A percentile compares a stretch with the other conserved stretches of the same genome.
Evolutionary conservation across 2,113 vertebrate species (phyloP).

Genomic region (Neogobius melanostomus): DNA sequence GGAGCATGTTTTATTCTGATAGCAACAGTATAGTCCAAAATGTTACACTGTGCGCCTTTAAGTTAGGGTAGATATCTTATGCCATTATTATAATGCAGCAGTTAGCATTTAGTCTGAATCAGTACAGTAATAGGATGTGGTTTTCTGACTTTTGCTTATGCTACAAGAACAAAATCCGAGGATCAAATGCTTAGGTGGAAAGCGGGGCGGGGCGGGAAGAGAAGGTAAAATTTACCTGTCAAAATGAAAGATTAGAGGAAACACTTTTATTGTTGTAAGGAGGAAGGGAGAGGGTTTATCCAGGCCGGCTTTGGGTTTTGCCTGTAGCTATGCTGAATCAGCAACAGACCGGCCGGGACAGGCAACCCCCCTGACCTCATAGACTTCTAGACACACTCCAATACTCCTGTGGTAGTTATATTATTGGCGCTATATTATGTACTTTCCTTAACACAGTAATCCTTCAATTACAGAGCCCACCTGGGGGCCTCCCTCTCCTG

Average conservation of each 20-base stretch:
- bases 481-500: conserved; percentile 53
- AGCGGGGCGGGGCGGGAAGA: conserved; percentile 21
- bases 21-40: no score
- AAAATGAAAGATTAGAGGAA: conserved; percentile 9
- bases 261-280: conserved; percentile 1
- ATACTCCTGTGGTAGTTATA: conserved; percentile 23
- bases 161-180: neutral
- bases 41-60: no score
- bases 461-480: conserved; percentile 68
- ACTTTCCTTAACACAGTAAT: conserved; percentile 71
- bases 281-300: conserved; percentile 35
- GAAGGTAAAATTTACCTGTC: conserved; percentile 27
- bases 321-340: conserved; percentile 59
- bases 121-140: neutral
- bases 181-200: conserved; percentile 14
- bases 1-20: no score
- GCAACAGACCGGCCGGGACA: conserved; percentile 34
- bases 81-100: no score
- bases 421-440: conserved; percentile 5
- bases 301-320: conserved; percentile 42
- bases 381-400: conserved; percentile 13
- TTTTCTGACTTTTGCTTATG: no score
- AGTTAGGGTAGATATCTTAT: no score
- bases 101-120: neutral
- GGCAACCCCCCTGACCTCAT: conserved; percentile 38